Evolutionary conservation across 2,888 invertebrate genomes (phyloP).

Genomic region (Dryadula phaetusa): DNA sequence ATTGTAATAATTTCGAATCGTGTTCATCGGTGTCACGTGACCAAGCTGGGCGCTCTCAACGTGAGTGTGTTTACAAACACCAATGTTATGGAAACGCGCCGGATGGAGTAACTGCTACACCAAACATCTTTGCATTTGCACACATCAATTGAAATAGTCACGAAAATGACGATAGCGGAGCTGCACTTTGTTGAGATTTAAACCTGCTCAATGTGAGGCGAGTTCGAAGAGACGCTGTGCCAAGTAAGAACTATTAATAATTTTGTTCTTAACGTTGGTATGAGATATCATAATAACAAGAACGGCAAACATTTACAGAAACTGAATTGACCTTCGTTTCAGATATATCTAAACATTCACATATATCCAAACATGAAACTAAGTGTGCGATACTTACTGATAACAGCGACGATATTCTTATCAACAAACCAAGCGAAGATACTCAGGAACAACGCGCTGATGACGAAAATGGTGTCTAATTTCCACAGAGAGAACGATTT

Average conservation of each 20-base stretch:
- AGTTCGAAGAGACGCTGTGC: neutral
- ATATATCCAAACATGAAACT: too few relatives aligned
- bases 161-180: neutral
- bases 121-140: neutral
- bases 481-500: constrained; percentile 65
- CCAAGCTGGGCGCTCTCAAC: neutral
- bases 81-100: neutral
- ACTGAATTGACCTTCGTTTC: constrained; percentile 6
- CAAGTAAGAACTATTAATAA: neutral
- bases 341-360: constrained; percentile 13
- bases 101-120: constrained; percentile 24
- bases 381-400: constrained; percentile 3
- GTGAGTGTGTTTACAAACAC: constrained; percentile 13
- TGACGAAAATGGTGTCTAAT: constrained; percentile 72
- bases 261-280: neutral
- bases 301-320: neutral
- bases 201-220: neutral
- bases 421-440: constrained; percentile 55
- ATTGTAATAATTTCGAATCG: too few relatives aligned
- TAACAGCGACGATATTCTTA: constrained; percentile 37
- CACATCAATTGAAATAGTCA: neutral
- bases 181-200: neutral
- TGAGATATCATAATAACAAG: neutral
- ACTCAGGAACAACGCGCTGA: constrained; percentile 71
- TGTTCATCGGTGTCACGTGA: constrained; percentile 8